A percentile compares a stretch with the other conserved stretches of the same genome.
These are phyloP conservation scores for Uropetala carovei DNA, from an alignment of 2,888 invertebrate species.

Conservation along the genomic window DNA sequence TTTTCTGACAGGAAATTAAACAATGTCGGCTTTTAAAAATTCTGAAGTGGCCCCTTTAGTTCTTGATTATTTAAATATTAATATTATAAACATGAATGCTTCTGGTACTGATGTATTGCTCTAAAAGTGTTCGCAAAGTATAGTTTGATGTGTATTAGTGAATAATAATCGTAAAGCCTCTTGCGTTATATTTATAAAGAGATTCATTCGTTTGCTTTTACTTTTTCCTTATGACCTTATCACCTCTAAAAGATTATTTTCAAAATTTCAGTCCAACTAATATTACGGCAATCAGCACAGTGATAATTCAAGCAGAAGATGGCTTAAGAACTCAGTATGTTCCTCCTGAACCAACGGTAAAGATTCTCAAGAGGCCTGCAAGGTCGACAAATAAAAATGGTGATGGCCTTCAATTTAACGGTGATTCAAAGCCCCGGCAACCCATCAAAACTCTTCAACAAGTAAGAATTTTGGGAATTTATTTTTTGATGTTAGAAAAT, in stretches of 20 bases:
- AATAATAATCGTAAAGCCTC: too few species aligned
- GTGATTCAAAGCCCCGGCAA: conserved; percentile 82
- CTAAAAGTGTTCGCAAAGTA: too few species aligned
- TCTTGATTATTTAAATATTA: too few species aligned
- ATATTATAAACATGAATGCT: too few species aligned
- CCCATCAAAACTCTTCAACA: conserved; percentile 89
- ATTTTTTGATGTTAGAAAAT: not conserved
- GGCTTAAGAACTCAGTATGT: conserved; percentile 88
- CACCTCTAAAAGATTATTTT: not conserved
- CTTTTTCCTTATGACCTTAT: too few species aligned
- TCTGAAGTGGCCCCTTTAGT: too few species aligned
- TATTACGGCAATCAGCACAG: conserved; percentile 75
- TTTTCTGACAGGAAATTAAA: too few species aligned
- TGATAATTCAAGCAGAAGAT: conserved; percentile 87
- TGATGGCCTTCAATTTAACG: conserved; percentile 80
- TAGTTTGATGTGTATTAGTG: too few species aligned
- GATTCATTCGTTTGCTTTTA: too few species aligned
- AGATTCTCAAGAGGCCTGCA: conserved; percentile 87
- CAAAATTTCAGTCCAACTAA: conserved; percentile 52
- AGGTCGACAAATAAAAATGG: conserved; percentile 74
- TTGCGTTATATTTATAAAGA: too few species aligned
- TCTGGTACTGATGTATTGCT: too few species aligned
- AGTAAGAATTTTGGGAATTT: conserved; percentile 70
- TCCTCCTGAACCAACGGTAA: conserved; percentile 88
- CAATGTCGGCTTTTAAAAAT: too few species aligned